A percentile compares a stretch with the other conserved stretches of the same genome.
phyloP scores from a whole-genome alignment of 2,113 vertebrate species.

The Procavia capensis region DNA sequence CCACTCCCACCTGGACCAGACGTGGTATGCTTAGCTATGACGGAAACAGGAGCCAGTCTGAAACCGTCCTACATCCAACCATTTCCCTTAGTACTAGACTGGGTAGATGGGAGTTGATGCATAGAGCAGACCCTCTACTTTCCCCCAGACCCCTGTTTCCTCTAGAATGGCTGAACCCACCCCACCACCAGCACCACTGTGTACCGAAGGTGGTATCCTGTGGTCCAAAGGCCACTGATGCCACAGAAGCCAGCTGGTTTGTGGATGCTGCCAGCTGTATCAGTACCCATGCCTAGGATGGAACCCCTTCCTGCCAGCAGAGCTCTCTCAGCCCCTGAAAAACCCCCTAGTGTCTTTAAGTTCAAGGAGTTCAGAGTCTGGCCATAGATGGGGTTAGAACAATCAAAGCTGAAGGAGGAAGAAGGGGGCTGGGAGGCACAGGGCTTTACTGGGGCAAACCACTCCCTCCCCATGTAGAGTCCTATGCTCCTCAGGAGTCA shows the following conservation, averaged over 20 bases:
- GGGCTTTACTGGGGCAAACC: background rate
- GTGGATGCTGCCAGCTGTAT: slow-evolving; percentile 86
- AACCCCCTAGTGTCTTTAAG: slow-evolving; percentile 85
- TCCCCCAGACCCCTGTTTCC: background rate
- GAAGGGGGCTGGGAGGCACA: background rate
- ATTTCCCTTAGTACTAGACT: background rate
- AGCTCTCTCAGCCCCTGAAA: slow-evolving; percentile 87
- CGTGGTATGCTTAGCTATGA: background rate
- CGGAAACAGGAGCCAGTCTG: background rate
- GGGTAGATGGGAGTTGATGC: background rate
- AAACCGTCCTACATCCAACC: background rate
- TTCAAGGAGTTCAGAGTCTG: slow-evolving; percentile 86
- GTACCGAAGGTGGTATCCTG: slow-evolving; percentile 68
- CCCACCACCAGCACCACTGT: background rate
- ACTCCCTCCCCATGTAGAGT: background rate
- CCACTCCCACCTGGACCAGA: background rate
- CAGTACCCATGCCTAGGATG: slow-evolving; percentile 86
- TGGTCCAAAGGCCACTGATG: slow-evolving; percentile 86
- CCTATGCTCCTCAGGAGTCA: background rate
- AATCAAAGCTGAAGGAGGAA: slow-evolving; percentile 85
- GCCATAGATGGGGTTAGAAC: slow-evolving; percentile 89
- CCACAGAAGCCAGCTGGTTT: slow-evolving; percentile 88
- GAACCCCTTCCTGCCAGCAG: slow-evolving; percentile 86
- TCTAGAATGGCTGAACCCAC: background rate
- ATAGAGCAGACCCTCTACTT: background rate